Base-by-base conservation (phyloP, 23 tunicate genomes). In the Halocynthia roretzi region DNA sequence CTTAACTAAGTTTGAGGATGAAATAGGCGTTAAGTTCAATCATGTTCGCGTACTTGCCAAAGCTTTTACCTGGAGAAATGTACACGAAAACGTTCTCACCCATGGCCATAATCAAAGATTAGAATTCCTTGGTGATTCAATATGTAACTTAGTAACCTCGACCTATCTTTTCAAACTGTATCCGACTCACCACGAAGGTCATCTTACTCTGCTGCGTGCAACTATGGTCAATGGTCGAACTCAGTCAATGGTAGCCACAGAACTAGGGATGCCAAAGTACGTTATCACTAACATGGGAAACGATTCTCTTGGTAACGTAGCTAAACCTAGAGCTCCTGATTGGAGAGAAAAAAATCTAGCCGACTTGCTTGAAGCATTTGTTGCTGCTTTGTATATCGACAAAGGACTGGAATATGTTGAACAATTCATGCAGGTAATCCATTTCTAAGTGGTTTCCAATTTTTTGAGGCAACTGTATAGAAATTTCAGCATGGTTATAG, bases 121-220 rank as follows among this genome's bases (percentile, higher is more conserved):
- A 56, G 99, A 94, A 68, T 94, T 94, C 52, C 82, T 94, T 6
- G 99, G 99, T 22, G 99, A 94, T 81, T 82, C 93, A 5, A 83
- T 94, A 63, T 94, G 99, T 79, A 94, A 94, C 70, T 80, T 94
- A 54, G 87, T 94, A 15, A 81, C 99, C 0, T 89, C 99, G 17
- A 83, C 80, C 40, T 94, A 88, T 67, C 62, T 94, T 52, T 94
- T 89, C 84, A 75, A 87, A 49, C 86, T 84, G 50, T 94, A 87
- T 73, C 99, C 99, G 7, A 83, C 87, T 23, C 99, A 94, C 73
- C 99, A 94, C 75, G 99, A 94, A 88, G 99, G 99, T 50, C 99
- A 94, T 66, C 68, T 94, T 9, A 94, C 99, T 8, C 61, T 94
- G 77, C 77, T 94, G 8, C 77, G 99, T 50, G 87, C 95, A 61